Evolutionary conservation across 2,113 vertebrate species (phyloP).

Genomic region (Xiphorhynchus elegans): DNA sequence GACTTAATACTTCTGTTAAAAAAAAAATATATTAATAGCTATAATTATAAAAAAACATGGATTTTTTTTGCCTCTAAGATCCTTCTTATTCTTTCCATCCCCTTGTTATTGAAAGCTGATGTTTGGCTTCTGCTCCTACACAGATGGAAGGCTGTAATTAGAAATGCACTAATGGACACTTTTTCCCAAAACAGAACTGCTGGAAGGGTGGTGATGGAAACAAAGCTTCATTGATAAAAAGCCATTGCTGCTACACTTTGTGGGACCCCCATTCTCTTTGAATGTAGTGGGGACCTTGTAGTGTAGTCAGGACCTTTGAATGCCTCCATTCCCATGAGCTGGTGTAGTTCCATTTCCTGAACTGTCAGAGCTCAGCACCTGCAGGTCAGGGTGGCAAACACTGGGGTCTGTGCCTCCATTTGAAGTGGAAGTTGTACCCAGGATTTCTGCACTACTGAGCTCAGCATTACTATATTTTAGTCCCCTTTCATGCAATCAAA

Average conservation of each 20-base stretch:
- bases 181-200: neutral
- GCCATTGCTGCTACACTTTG: neutral
- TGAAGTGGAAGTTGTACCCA: neutral
- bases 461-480: neutral
- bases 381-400: neutral
- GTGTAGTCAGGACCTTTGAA: neutral
- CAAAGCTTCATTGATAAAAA: neutral
- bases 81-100: neutral
- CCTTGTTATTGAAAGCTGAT: neutral
- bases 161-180: neutral
- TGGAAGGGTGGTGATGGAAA: neutral
- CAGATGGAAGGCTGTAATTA: neutral
- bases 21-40: neutral
- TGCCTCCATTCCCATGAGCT: neutral
- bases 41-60: neutral
- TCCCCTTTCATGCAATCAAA: neutral
- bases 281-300: neutral
- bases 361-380: neutral
- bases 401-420: neutral
- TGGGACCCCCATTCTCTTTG: accelerated
- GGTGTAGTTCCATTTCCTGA: neutral
- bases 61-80: neutral
- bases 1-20: neutral
- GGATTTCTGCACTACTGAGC: neutral
- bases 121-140: neutral